Evolutionary conservation across 2,113 vertebrate species (phyloP).

Genomic region (Serilophus lunatus): DNA sequence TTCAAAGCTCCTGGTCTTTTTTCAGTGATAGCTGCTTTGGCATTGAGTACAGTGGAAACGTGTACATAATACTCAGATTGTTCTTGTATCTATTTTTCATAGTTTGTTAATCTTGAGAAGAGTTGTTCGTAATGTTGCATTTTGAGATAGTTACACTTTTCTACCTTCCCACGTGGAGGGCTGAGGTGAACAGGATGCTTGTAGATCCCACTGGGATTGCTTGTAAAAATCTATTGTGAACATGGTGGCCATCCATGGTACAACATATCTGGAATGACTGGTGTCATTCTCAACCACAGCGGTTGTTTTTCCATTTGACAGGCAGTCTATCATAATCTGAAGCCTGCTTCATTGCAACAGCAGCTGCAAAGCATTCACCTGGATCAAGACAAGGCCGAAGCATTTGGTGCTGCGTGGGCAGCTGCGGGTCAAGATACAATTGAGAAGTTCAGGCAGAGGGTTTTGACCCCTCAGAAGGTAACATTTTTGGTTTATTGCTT

Average conservation of each 20-base stretch:
- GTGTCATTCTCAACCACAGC: background rate
- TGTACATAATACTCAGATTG: background rate
- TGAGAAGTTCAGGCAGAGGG: constrained; percentile 87
- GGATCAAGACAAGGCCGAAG: constrained; percentile 82
- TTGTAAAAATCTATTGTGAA: background rate
- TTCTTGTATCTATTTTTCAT: background rate
- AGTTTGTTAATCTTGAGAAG: background rate
- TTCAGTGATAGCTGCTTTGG: background rate
- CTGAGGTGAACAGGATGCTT: background rate
- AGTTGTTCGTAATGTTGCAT: background rate
- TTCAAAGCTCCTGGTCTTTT: background rate
- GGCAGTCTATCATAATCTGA: constrained; percentile 92
- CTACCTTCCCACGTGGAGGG: background rate
- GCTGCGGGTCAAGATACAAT: constrained; percentile 83
- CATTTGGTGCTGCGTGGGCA: constrained; percentile 84
- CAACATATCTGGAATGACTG: background rate
- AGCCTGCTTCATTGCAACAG: constrained; percentile 83
- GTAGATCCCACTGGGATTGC: background rate
- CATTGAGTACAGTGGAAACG: background rate
- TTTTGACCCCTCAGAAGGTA: constrained; percentile 92
- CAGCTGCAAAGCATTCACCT: constrained; percentile 86
- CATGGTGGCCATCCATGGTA: background rate
- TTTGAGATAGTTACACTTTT: background rate
- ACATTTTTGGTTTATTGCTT: background rate
- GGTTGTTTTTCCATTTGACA: constrained; percentile 40